A percentile compares a stretch with the other conserved stretches of the same genome.
Conservation (phyloP, 2,888 invertebrate genomes). For the Mechanitis mazaeus region DNA sequence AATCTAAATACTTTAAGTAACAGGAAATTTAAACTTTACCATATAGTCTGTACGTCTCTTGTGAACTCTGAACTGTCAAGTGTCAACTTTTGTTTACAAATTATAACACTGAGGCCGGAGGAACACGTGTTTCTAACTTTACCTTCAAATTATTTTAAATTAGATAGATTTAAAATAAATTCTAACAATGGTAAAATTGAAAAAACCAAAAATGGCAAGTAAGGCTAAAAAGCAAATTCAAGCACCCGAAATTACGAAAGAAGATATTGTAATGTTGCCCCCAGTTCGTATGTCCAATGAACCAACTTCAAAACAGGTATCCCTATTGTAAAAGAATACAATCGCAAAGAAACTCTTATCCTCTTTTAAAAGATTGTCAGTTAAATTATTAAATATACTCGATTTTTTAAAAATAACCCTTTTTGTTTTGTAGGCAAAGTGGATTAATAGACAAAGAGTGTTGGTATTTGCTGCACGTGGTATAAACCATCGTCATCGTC, state of each 20-base stretch:
- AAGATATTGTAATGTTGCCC: slow-evolving; percentile 63
- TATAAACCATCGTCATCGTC: slow-evolving; percentile 92
- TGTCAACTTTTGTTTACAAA: background rate
- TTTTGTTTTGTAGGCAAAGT: slow-evolving; percentile 81
- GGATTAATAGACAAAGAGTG: slow-evolving; percentile 95
- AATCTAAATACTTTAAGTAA: too few relatives aligned
- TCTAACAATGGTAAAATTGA: slow-evolving; percentile 55
- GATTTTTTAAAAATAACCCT: background rate
- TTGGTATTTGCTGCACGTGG: slow-evolving; percentile 97
- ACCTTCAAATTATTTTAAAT: slow-evolving; percentile 1
- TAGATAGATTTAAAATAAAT: background rate
- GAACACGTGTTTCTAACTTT: slow-evolving; percentile 28
- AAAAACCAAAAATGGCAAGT: slow-evolving; percentile 38
- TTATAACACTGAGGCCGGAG: background rate
- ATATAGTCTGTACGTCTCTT: background rate
- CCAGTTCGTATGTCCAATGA: slow-evolving; percentile 84
- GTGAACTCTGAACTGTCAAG: background rate
- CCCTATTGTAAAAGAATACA: background rate
- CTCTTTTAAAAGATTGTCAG: background rate
- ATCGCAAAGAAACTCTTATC: background rate
- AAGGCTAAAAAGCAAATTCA: slow-evolving; percentile 57
- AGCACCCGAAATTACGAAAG: slow-evolving; percentile 45
- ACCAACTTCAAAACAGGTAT: slow-evolving; percentile 82
- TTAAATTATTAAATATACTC: background rate
- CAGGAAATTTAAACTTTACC: too few relatives aligned